Evolutionary conservation across 2,113 vertebrate genomes (phyloP).

Genomic region (Tenrec ecaudatus): DNA sequence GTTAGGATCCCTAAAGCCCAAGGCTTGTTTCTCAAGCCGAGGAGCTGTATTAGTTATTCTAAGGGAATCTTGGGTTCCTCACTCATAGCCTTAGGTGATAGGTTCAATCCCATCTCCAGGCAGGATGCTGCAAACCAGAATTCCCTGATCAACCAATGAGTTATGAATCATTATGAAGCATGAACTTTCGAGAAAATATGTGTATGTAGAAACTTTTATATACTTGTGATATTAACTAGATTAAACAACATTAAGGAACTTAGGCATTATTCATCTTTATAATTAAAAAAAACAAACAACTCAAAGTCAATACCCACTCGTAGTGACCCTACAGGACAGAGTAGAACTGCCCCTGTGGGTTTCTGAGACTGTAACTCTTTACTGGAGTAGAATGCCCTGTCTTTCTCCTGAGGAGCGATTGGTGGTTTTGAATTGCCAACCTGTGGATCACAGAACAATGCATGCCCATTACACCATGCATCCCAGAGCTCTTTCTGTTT

Average conservation of each 20-base stretch:
- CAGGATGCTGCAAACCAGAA: background rate
- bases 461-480: too few species aligned
- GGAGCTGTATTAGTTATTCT: background rate
- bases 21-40: background rate
- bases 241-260: background rate
- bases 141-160: background rate
- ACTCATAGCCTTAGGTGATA: background rate
- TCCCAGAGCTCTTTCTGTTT: too few species aligned
- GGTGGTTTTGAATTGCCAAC: too few species aligned
- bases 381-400: too few species aligned
- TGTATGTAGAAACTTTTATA: background rate
- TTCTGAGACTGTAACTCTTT: too few species aligned
- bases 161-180: background rate
- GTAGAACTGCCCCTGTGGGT: too few species aligned
- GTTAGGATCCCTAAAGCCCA: background rate
- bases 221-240: background rate
- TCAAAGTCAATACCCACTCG: too few species aligned
- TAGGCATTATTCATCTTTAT: slow-evolving; percentile 19
- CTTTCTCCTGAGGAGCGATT: too few species aligned
- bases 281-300: background rate
- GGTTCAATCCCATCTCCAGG: background rate
- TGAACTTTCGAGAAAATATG: background rate
- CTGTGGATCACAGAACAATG: too few species aligned
- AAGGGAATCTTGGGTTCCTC: background rate
- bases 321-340: too few species aligned